Evolutionary conservation across 1,140 invertebrate species (phyloP).

Genomic region (Pseudomyrmex cubaensis): DNA sequence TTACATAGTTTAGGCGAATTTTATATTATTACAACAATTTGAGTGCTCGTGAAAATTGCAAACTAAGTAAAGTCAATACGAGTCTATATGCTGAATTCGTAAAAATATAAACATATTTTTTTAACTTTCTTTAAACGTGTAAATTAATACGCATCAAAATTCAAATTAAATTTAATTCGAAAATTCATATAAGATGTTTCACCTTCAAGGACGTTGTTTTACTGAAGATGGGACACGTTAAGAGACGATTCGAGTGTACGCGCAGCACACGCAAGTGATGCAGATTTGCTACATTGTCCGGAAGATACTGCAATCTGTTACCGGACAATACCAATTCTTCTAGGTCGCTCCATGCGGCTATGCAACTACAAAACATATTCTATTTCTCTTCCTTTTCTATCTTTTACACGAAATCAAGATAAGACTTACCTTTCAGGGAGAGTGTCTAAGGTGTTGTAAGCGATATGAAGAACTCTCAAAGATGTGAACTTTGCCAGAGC

Average conservation of each 20-base stretch:
- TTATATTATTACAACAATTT: neutral
- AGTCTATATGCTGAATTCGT: too few species aligned
- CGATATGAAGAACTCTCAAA: constrained; percentile 90
- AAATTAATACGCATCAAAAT: too few species aligned
- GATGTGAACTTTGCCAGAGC: constrained; percentile 88
- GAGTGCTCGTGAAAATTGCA: too few species aligned
- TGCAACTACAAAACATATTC: constrained; percentile 85
- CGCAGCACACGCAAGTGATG: constrained; percentile 90
- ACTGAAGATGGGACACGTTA: constrained; percentile 90
- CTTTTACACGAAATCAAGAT: constrained; percentile 20
- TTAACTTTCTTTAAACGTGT: too few species aligned
- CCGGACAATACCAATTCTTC: constrained; percentile 94
- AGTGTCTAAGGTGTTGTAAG: constrained; percentile 91
- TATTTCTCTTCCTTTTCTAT: neutral
- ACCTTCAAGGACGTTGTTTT: constrained; percentile 90
- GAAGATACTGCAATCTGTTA: constrained; percentile 91
- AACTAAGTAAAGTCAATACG: too few species aligned
- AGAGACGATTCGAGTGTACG: constrained; percentile 92
- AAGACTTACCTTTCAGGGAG: constrained; percentile 88
- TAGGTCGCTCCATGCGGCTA: constrained; percentile 90
- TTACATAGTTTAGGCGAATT: constrained; percentile 13
- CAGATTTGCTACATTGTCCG: constrained; percentile 90
- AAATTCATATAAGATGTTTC: constrained; percentile 35
- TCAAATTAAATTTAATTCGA: too few species aligned
- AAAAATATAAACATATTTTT: neutral